Conservation (phyloP, 2,888 invertebrate species). For the Petrolisthes cinctipes region DNA sequence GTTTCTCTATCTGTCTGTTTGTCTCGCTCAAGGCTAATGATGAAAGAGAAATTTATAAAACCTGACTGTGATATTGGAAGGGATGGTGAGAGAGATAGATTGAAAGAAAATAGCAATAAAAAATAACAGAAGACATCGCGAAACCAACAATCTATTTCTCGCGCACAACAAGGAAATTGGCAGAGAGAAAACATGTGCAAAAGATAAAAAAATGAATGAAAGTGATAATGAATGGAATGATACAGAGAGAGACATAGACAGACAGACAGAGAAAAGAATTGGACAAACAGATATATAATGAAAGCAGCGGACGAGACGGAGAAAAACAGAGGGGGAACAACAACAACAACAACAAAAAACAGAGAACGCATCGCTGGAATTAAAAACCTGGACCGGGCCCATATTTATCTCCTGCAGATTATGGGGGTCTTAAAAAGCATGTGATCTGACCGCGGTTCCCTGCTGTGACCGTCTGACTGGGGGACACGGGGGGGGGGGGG, state of each 20-base stretch:
- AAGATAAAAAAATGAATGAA: neutral
- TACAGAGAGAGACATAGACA: neutral
- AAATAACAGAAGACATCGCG: neutral
- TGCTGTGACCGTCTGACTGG: neutral
- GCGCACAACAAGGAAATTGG: neutral
- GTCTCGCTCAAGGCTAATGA: neutral
- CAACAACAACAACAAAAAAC: neutral
- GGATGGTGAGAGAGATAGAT: too few species aligned
- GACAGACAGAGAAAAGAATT: neutral
- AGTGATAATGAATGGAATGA: neutral
- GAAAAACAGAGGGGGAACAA: neutral
- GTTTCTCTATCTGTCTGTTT: constrained; percentile 1
- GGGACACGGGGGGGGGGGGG: neutral
- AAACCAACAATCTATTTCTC: neutral
- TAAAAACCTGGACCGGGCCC: neutral
- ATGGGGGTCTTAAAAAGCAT: constrained; percentile 5
- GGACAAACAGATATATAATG: neutral
- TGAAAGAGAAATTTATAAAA: too few species aligned
- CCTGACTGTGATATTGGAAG: too few species aligned
- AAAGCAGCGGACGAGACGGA: neutral
- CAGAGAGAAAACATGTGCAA: neutral
- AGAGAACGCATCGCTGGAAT: neutral
- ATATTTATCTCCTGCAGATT: neutral
- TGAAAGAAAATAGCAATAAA: too few species aligned
- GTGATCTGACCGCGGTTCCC: constrained; percentile 3